Conservation (phyloP, 1,140 invertebrate species). For the Polypedilum vanderplanki region DNA sequence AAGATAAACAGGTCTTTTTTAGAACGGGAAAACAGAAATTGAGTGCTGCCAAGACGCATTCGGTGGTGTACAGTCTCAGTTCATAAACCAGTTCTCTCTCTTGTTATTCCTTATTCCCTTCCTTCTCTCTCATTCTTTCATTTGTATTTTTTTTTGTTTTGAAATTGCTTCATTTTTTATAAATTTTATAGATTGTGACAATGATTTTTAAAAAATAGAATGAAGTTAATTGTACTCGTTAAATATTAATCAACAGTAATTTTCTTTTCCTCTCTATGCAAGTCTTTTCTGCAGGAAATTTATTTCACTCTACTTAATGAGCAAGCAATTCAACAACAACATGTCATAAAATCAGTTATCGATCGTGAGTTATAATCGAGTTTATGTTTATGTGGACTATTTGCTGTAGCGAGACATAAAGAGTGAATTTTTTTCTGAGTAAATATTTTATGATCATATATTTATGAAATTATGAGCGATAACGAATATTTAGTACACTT, state of each 20-base stretch:
- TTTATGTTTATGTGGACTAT: constrained; percentile 7
- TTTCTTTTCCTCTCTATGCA: constrained; percentile 32
- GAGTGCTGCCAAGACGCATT: not conserved
- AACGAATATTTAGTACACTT: constrained; percentile 6
- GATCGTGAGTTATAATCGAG: constrained; percentile 26
- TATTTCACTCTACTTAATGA: constrained; percentile 27
- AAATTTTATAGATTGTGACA: constrained; percentile 4
- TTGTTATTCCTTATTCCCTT: not conserved
- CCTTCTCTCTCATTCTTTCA: not conserved
- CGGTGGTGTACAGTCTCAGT: constrained; percentile 1
- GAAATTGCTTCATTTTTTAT: constrained; percentile 23
- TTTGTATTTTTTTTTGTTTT: not conserved
- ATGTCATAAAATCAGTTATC: constrained; percentile 28
- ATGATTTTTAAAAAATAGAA: not conserved
- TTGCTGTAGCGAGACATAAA: constrained; percentile 10
- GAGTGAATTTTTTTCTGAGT: not conserved
- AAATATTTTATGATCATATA: constrained; percentile 15
- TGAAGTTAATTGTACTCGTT: not conserved
- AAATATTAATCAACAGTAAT: constrained; percentile 29
- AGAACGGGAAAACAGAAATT: not conserved
- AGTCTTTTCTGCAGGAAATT: constrained; percentile 29
- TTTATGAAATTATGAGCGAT: not conserved
- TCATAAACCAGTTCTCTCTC: constrained; percentile 16
- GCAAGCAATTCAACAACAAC: constrained; percentile 29
- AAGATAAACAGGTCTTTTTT: constrained; percentile 11